Base-by-base conservation (phyloP, 2,888 invertebrate species). In the Nemoura dubitans region DNA sequence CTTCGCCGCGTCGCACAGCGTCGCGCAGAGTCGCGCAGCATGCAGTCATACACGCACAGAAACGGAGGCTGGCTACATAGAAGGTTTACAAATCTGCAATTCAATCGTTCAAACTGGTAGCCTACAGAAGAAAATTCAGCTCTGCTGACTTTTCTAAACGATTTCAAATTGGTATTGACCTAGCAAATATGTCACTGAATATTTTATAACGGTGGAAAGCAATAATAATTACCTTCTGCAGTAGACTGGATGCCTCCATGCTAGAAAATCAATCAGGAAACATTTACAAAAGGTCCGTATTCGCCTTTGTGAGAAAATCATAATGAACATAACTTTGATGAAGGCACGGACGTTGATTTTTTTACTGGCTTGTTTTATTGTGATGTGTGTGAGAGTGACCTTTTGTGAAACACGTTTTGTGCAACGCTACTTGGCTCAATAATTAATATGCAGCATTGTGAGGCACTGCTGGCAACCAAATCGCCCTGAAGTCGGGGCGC, bases 371-470 rank as follows among this genome's bases (percentile, higher is more conserved):
- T 21, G 21, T 21, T 59, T 59, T 59, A 59, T 59, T 59, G 59
- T 59, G 59, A 7, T 59, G 21, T 59, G 59, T 36, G 36, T 10
- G 36, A 36, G 10, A 6, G 36, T 21, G 59, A 59, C 59, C 59
- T 59, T 59, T 59, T 59, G 59, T 59, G 21, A 59, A 59, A 59
- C 21, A 59, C 59, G 59, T 59, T 59, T 59, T 59, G 59, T 59
- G 59, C 59, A 59, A 59, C 59, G 59, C 10, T 2, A 59, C 59
- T 59, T 59, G 14, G 59, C 21, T 59, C 59, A 59, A 59, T 59
- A 59, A 59, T 59, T 59, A 59, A 59, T 59, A 59, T 59, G 59
- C 59, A 59, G 59, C 16, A 59, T 59, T 59, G 59, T 59, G 59
- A 7, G 59, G 10, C 14, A 14, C 59, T 3, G 59, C 59, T 59